These are phyloP conservation scores for Phalera bucephala DNA, from an alignment of 2,888 invertebrate genomes.

Conservation along the genomic window DNA sequence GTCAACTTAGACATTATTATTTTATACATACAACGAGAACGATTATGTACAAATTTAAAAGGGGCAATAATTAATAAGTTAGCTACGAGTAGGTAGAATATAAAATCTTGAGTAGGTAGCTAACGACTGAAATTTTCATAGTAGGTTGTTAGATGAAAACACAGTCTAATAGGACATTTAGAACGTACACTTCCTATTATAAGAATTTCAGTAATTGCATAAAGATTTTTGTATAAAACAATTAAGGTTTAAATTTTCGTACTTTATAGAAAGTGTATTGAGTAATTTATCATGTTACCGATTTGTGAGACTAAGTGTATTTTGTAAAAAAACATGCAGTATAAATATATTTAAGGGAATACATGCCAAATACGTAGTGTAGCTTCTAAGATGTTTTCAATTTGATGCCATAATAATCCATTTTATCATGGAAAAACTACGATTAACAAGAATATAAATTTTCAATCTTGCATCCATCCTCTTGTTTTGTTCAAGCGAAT, in stretches of 20 bases:
- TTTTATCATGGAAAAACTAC: slow-evolving; percentile 6
- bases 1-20: too few species aligned
- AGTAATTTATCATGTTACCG: slow-evolving; percentile 24
- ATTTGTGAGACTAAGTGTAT: slow-evolving; percentile 24
- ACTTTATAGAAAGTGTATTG: slow-evolving; percentile 20
- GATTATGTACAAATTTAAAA: too few species aligned
- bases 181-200: too few species aligned
- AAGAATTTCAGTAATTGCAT: too few species aligned
- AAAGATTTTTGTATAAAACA: slow-evolving; percentile 22
- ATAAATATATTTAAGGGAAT: slow-evolving; percentile 27
- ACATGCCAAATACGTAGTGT: slow-evolving; percentile 1
- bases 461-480: too few species aligned
- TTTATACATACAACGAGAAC: too few species aligned
- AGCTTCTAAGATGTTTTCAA: slow-evolving; percentile 16
- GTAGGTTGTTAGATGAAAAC: background rate
- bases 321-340: slow-evolving; percentile 32
- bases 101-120: too few species aligned
- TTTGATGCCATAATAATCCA: slow-evolving; percentile 12
- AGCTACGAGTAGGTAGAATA: too few species aligned
- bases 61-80: slow-evolving; percentile 15
- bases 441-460: slow-evolving; percentile 3
- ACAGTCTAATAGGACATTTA: too few species aligned
- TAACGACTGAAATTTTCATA: slow-evolving; percentile 13
- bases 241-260: slow-evolving; percentile 8
- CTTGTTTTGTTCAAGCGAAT: too few species aligned